Evolutionary conservation across 2,113 vertebrate genomes (phyloP).

Genomic region (Dromiciops gliroides): DNA sequence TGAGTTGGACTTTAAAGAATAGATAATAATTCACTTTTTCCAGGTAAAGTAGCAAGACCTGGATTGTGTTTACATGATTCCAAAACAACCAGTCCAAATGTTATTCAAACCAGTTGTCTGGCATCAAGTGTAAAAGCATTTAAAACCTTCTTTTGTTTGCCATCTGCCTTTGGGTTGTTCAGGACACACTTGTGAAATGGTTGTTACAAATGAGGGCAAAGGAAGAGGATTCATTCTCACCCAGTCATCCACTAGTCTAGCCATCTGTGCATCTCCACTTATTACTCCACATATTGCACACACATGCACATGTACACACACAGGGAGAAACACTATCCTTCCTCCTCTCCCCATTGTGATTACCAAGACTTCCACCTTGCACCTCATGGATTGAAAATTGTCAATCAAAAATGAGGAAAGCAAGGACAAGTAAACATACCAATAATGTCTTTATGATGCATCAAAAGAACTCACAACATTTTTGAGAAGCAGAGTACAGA

Average conservation of each 20-base stretch:
- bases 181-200: neutral
- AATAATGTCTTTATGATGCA: neutral
- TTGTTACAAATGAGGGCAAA: neutral
- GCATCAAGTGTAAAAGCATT: neutral
- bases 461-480: neutral
- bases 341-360: neutral
- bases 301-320: neutral
- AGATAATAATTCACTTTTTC: neutral
- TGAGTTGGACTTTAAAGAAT: neutral
- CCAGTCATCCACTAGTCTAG: neutral
- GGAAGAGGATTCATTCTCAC: neutral
- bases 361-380: neutral
- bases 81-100: neutral
- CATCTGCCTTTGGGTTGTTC: neutral
- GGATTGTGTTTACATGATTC: neutral
- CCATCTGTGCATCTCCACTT: neutral
- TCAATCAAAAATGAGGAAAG: neutral
- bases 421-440: neutral
- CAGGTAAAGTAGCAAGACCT: neutral
- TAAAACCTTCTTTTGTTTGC: neutral
- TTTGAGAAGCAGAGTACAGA: neutral
- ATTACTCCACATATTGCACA: neutral
- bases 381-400: neutral
- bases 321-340: neutral
- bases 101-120: neutral